Base-by-base conservation (phyloP, 2,113 vertebrate genomes). In the Eptatretus burgeri region DNA sequence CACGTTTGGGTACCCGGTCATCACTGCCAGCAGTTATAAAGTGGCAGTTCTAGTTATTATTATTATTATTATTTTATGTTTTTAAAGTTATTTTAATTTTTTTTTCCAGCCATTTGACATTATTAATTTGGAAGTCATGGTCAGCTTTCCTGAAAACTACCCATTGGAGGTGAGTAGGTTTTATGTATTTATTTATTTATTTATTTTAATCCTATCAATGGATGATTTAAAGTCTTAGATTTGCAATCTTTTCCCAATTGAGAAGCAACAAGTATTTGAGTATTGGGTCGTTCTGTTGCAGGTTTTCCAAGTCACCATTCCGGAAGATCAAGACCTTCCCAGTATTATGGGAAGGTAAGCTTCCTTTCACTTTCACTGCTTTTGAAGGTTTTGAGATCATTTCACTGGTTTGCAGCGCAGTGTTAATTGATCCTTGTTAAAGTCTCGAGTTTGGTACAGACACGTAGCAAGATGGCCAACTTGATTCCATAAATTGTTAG, bases 51-150 rank as follows among this genome's bases (percentile, higher is more conserved):
- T n/a, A n/a, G n/a, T n/a, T n/a, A n/a, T n/a, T n/a, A n/a, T n/a
- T n/a, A n/a, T n/a, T n/a, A n/a, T n/a, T n/a, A n/a, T n/a, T n/a
- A n/a, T n/a, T n/a, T n/a, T n/a, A n/a, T n/a, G n/a, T n/a, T n/a
- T n/a, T n/a, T n/a, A n/a, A n/a, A n/a, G n/a, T n/a, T n/a, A n/a
- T 63, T 73, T 60, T 71, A 5, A 65, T 51, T 51, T 14, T 67
- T 70, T 66, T 5, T n/a, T n/a, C n/a, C 67, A 81, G 80, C 79
- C 79, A 52, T 81, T 77, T 76, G 80, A 81, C 67, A 67, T 79
- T 63, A 80, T 78, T 70, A 74, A 78, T 68, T 66, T 80, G 13
- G 76, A 76, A 64, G 72, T 81, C 63, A 76, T 81, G 78, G 72
- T 81, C 67, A 79, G 74, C 74, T 81, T 81, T 68, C 80, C 80